These are phyloP conservation scores for Tribolium castaneum DNA, from an alignment of 1,140 invertebrate genomes.

Conservation along the genomic window DNA sequence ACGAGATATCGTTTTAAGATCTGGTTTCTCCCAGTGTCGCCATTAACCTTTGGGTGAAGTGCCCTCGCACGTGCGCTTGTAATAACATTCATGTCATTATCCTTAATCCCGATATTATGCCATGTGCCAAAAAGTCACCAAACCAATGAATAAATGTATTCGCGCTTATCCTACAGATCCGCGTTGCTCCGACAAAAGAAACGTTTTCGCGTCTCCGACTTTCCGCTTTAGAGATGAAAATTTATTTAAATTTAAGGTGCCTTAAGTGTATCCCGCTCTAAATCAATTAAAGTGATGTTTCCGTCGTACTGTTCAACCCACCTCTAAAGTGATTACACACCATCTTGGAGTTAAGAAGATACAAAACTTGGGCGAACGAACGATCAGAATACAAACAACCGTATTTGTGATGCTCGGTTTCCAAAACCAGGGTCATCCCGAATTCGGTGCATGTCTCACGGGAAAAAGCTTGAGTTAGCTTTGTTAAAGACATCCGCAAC, in stretches of 20 bases:
- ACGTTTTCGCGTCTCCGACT: not conserved
- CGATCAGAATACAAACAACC: slow-evolving; percentile 57
- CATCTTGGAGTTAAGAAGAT: slow-evolving; percentile 59
- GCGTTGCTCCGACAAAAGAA: not conserved
- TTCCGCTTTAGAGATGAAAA: slow-evolving; percentile 1
- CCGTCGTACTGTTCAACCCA: slow-evolving; percentile 46
- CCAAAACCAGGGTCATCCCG: slow-evolving; percentile 55
- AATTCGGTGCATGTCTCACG: slow-evolving; percentile 55
- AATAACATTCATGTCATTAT: not conserved
- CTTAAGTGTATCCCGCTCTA: slow-evolving; percentile 14
- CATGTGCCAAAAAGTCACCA: not conserved
- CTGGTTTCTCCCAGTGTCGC: not conserved
- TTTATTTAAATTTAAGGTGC: slow-evolving; percentile 28
- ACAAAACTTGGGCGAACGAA: slow-evolving; percentile 53
- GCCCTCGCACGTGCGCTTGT: not conserved
- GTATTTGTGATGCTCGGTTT: slow-evolving; percentile 59
- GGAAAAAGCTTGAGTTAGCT: slow-evolving; percentile 55
- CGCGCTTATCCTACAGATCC: not conserved
- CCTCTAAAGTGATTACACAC: slow-evolving; percentile 56
- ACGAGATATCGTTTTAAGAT: too few species aligned
- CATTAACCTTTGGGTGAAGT: not conserved
- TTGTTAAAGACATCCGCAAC: slow-evolving; percentile 57
- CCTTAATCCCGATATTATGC: not conserved
- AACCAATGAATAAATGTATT: not conserved
- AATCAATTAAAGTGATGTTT: slow-evolving; percentile 40